Evolutionary conservation across 2,888 invertebrate species (phyloP).

Genomic region (Eupithecia tripunctaria): DNA sequence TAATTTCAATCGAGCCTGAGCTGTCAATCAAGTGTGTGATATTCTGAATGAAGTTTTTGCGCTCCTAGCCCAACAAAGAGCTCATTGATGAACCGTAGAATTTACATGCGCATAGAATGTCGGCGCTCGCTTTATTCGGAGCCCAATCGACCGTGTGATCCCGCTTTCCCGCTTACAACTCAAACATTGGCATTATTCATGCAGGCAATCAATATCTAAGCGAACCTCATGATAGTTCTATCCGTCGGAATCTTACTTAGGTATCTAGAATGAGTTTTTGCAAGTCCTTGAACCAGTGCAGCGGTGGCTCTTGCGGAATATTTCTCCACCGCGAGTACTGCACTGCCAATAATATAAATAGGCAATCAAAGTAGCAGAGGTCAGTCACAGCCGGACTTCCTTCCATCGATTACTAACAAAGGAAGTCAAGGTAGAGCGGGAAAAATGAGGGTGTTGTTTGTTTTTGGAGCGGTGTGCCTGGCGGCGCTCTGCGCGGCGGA

Average conservation of each 20-base stretch:
- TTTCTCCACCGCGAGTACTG: constrained; percentile 69
- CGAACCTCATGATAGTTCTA: constrained; percentile 10
- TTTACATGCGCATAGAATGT: constrained; percentile 46
- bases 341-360: constrained; percentile 74
- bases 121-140: constrained; percentile 38
- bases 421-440: constrained; percentile 44
- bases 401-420: constrained; percentile 54
- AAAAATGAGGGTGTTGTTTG: constrained; percentile 70
- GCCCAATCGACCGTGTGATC: constrained; percentile 47
- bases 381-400: constrained; percentile 77
- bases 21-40: constrained; percentile 76
- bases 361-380: constrained; percentile 66
- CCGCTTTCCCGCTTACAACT: constrained; percentile 34
- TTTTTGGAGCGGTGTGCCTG: constrained; percentile 69
- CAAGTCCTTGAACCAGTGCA: constrained; percentile 76
- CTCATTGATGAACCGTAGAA: constrained; percentile 51
- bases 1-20: constrained; percentile 76
- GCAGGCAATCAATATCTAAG: constrained; percentile 29
- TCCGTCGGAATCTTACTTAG: constrained; percentile 27
- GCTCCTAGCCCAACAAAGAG: constrained; percentile 55
- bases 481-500: constrained; percentile 67
- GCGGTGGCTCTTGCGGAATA: constrained; percentile 75
- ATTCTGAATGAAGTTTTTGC: constrained; percentile 59
- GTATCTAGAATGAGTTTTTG: constrained; percentile 48
- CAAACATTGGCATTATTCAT: constrained; percentile 32